phyloP scores from a whole-genome alignment of 1,140 invertebrate genomes.

The Ostrea edulis region DNA sequence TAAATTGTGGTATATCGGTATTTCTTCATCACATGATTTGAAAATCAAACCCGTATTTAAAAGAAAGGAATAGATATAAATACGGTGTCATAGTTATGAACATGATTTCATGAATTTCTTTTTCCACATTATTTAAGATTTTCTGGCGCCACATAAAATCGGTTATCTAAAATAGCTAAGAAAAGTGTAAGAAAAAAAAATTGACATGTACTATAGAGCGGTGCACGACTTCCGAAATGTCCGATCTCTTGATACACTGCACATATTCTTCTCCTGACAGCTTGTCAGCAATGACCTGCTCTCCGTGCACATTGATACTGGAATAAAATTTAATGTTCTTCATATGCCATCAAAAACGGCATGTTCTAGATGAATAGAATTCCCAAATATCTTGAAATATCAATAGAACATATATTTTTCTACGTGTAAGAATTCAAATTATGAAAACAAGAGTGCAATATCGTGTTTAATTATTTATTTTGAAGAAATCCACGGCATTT shows the following conservation, averaged over 20 bases:
- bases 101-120: no score
- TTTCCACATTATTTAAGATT: background rate
- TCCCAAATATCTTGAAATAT: background rate
- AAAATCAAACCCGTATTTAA: no score
- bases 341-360: background rate
- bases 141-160: background rate
- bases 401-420: background rate
- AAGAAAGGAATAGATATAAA: no score
- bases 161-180: background rate
- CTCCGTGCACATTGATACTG: background rate
- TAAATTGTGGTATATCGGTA: no score
- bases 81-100: no score
- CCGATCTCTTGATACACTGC: background rate
- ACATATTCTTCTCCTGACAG: background rate
- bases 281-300: background rate
- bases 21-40: no score
- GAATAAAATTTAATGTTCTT: background rate
- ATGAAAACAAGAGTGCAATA: background rate
- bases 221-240: background rate
- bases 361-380: background rate
- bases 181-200: background rate
- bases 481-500: background rate
- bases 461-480: background rate
- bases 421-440: background rate
- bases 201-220: background rate